phyloP scores from a whole-genome alignment of 2,797 vertebrate species.

The Ctenopoma kingsleyae region DNA sequence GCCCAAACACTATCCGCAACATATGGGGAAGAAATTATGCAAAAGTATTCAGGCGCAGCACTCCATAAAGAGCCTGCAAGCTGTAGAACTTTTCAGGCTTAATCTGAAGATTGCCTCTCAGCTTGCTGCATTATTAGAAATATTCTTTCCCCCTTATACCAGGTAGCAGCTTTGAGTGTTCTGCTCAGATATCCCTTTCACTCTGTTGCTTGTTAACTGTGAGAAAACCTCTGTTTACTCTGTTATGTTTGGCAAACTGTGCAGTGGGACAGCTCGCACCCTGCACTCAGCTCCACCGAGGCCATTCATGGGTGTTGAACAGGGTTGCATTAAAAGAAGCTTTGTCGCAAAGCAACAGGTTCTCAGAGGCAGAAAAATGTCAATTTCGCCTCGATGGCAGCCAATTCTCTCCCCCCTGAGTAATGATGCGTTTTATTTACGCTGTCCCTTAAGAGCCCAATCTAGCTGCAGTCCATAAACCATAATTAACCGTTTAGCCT shows the following conservation, averaged over 20 bases:
- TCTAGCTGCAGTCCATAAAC: conserved; percentile 81
- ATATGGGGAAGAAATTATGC: conserved; percentile 69
- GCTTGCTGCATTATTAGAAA: conserved; percentile 56
- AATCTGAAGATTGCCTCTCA: conserved; percentile 61
- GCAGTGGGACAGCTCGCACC: conserved; percentile 74
- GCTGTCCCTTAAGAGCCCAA: conserved; percentile 79
- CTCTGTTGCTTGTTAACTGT: conserved; percentile 71
- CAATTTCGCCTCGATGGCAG: conserved; percentile 77
- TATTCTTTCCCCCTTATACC: conserved; percentile 16
- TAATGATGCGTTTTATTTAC: conserved; percentile 90
- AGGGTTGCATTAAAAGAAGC: conserved; percentile 84
- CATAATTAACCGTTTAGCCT: conserved; percentile 84
- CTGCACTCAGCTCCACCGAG: conserved; percentile 64
- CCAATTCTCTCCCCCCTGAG: conserved; percentile 70
- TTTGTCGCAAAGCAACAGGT: conserved; percentile 91
- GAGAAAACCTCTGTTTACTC: conserved; percentile 85
- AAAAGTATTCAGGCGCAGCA: conserved; percentile 59
- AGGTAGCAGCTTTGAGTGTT: conserved; percentile 34
- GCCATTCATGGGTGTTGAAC: conserved; percentile 82
- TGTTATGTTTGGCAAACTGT: conserved; percentile 80
- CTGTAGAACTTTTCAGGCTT: conserved; percentile 48
- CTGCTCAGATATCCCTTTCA: conserved; percentile 70
- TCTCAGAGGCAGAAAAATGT: conserved; percentile 88
- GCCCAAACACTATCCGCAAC: conserved; percentile 48
- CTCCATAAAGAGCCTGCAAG: conserved; percentile 70